Evolutionary conservation across 1,140 invertebrate genomes (phyloP), one percentile per base, ranked within the genome.

Genomic region (Mercenaria mercenaria): DNA sequence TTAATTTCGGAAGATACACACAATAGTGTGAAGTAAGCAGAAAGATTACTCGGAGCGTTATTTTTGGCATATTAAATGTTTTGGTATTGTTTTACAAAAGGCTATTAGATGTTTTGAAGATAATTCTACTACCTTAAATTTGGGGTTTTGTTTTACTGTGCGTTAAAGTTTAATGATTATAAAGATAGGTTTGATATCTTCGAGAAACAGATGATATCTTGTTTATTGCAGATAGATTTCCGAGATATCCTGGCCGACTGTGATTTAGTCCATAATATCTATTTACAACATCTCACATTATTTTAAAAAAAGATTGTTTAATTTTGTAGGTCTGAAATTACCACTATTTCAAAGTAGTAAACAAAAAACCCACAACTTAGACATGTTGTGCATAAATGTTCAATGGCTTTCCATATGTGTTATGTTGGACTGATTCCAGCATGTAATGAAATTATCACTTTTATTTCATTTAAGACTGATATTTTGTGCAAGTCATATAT

Each of bases 21-120:
- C 67, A 39, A 39, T 72, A 34, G 67, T 72, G 67, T 72, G 67
- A 72, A 72, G 18, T 72, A 41, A 41, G 67, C 67, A 72, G n/a
- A 39, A 72, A 72, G 67, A 72, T 72, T 72, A 20, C 1, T 39
- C 29, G 6, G 1, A 29, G n/a, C 8, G 1, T 72, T 6, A 29
- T 39, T 39, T 72, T 72, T 72, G 67, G 67, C 37, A 61, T 82
- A 82, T 61, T 82, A 61, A 82, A 82, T 82, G 80, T 37, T 82
- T 43, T 37, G 32, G 10, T 61, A 82, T 43, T 64, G 59, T 67
- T 61, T 0, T 23, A 61, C 59, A 82, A 37, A 23, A 10, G 56
- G 59, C 23, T 82, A 82, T 82, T 82, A 82, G 80, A 82, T 82
- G 39, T 41, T 61, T 64, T 29, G 18, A 15, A 59, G 80, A 82